Base-by-base conservation (phyloP, 1,140 invertebrate species). In the Scaptodrosophila lebanonensis region DNA sequence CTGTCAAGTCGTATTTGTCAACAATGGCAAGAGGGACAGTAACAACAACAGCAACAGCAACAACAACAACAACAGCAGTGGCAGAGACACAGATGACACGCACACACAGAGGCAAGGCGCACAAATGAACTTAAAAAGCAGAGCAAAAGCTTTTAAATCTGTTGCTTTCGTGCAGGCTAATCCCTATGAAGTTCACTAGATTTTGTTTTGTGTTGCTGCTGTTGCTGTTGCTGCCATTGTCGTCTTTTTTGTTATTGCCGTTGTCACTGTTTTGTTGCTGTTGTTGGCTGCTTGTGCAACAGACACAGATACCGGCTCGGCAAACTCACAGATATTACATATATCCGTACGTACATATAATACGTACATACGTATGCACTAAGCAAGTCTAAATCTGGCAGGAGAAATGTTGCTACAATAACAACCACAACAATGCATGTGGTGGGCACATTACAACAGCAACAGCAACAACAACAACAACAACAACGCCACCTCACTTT, bases 131-230 rank as follows among this genome's bases (percentile, higher is more conserved):
- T 83, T 75, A 79, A 66, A 84, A 84, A 76, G 63, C 75, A 79
- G 76, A 79, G 79, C 58, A 54, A 86, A 85, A 86, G 84, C 79
- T 86, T 85, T 85, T 85, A 84, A 86, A 85, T 84, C 84, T 86
- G 75, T 85, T 86, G 84, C 84, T 86, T 86, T 86, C 84, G 82
- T 86, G 84, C 72, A 73, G 84, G 84, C 84, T 86, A 86, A 86
- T 86, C 84, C 84, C 79, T 85, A 76, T 85, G 79, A 86, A 86
- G 84, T 85, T 86, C 83, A 85, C 83, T 85, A 83, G 83, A 85
- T 84, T 85, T 68, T 83, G 60, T 66, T 77, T 70, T 82, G 57
- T 77, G 60, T 50, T 60, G 65, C 51, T 84, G 64, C 64, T 84
- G 65, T 48, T 75, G 60, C 57, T 73, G 61, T 70, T 59, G 38